phyloP scores from a whole-genome alignment of 2,113 vertebrate species.

The Silurus meridionalis region DNA sequence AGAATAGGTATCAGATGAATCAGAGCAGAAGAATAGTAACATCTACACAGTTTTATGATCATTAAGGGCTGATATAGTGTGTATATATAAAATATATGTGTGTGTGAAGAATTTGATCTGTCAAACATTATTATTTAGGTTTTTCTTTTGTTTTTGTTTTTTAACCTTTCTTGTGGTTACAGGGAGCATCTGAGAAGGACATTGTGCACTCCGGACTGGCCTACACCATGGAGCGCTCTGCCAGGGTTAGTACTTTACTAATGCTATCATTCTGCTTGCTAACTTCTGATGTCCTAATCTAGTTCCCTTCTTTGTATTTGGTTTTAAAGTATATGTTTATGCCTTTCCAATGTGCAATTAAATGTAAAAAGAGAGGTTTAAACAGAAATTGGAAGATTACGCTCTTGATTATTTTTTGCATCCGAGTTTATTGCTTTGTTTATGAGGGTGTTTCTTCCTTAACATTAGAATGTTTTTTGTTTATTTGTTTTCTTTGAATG shows the following conservation, averaged over 20 bases:
- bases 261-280: neutral
- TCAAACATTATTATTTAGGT: neutral
- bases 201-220: conserved; percentile 89
- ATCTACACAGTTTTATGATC: neutral
- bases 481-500: no score
- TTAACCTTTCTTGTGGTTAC: neutral
- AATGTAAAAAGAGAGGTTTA: neutral
- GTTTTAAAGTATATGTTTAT: neutral
- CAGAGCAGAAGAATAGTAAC: neutral
- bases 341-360: neutral
- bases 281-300: neutral
- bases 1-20: neutral
- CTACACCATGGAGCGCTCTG: conserved; percentile 89
- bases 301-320: neutral
- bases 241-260: conserved; percentile 71
- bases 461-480: no score
- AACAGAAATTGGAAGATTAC: neutral
- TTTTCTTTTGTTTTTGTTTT: neutral
- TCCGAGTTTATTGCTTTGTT: no score
- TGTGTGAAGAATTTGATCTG: neutral
- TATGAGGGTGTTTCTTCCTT: no score
- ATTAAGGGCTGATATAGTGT: neutral
- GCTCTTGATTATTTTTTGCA: no score
- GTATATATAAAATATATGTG: neutral
- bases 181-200: conserved; percentile 91